These are phyloP conservation scores for Conchocele bisecta DNA, from an alignment of 2,888 invertebrate species.

Conservation along the genomic window DNA sequence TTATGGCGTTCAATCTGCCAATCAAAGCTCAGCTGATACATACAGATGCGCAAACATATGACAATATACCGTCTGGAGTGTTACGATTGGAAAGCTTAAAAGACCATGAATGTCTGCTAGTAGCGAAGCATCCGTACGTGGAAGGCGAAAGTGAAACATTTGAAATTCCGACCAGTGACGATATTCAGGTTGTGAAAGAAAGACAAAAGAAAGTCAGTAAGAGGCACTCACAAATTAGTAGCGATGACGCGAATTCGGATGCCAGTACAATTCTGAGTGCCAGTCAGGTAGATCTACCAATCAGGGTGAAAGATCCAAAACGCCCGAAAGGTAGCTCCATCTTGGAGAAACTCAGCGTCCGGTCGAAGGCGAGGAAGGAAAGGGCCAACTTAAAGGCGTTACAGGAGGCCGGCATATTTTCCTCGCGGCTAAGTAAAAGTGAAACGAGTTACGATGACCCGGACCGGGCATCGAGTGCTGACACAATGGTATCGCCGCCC, in stretches of 20 bases:
- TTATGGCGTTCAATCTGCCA: constrained; percentile 74
- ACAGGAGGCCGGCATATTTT: constrained; percentile 75
- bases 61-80: constrained; percentile 63
- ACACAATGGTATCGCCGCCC: constrained; percentile 22
- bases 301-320: constrained; percentile 68
- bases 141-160: constrained; percentile 52
- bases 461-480: neutral
- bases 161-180: constrained; percentile 63
- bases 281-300: constrained; percentile 65
- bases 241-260: neutral
- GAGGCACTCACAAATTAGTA: constrained; percentile 4
- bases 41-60: constrained; percentile 46
- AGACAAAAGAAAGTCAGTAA: constrained; percentile 46
- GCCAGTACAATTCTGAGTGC: constrained; percentile 5
- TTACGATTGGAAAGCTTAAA: constrained; percentile 67
- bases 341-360: constrained; percentile 74
- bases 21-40: constrained; percentile 75
- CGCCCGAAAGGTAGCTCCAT: constrained; percentile 69
- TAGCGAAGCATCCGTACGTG: constrained; percentile 53
- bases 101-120: constrained; percentile 68
- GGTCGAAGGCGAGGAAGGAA: constrained; percentile 71
- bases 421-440: constrained; percentile 69
- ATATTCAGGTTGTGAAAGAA: constrained; percentile 59
- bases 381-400: constrained; percentile 75
- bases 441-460: constrained; percentile 68